These are phyloP conservation scores for Struthio camelus DNA, from an alignment of 2,113 vertebrate genomes.

Conservation along the genomic window DNA sequence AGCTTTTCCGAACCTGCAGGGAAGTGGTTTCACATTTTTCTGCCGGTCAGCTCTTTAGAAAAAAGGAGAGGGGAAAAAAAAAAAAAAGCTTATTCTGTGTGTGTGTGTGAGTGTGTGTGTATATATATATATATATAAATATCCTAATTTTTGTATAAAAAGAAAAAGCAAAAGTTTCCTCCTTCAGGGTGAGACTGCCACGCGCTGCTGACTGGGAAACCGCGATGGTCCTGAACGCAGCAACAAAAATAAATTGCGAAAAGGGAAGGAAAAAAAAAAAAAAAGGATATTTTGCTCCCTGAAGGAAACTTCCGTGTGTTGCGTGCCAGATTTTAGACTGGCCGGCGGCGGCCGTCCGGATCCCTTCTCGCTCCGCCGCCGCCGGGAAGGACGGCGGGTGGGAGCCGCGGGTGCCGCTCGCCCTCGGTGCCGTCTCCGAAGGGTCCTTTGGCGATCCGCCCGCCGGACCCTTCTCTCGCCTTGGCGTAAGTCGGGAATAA, in stretches of 20 bases:
- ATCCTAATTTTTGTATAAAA: neutral
- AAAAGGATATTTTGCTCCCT: neutral
- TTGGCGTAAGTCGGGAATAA: too few relatives aligned
- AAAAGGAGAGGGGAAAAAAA: neutral
- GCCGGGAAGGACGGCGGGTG: too few relatives aligned
- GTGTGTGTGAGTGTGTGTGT: slow-evolving; percentile 30
- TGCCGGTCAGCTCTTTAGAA: neutral
- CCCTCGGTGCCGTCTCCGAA: too few relatives aligned
- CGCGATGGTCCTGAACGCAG: neutral
- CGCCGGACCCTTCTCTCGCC: too few relatives aligned
- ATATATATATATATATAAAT: neutral
- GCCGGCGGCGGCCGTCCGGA: too few relatives aligned
- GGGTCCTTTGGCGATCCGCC: too few relatives aligned
- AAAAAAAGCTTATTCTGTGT: neutral
- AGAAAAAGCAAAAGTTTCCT: neutral
- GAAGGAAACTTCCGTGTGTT: neutral
- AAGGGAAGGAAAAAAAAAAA: neutral
- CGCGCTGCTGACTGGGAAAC: neutral
- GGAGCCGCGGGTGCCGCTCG: too few relatives aligned
- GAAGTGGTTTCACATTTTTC: slow-evolving; percentile 53
- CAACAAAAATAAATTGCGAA: neutral
- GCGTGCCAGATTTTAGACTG: neutral
- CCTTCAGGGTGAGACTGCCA: neutral
- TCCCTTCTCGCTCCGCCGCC: too few relatives aligned
- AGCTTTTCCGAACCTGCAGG: slow-evolving; percentile 53